These are phyloP conservation scores for Myotis myotis DNA, from an alignment of 2,797 vertebrate genomes.

Conservation along the genomic window DNA sequence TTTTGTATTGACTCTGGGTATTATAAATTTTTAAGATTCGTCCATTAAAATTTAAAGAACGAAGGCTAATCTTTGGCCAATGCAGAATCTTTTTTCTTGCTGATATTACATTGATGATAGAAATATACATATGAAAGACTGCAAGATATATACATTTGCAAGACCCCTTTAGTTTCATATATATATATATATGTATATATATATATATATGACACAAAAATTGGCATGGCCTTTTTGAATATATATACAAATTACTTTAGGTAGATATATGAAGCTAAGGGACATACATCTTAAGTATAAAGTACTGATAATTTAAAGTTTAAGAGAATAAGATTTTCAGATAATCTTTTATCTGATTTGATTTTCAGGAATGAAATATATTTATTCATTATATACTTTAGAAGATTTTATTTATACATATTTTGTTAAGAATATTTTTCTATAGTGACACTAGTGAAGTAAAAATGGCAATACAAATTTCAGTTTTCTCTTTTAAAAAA, in stretches of 20 bases:
- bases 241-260: background rate
- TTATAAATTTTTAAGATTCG: background rate
- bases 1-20: background rate
- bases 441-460: background rate
- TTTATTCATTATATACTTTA: background rate
- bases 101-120: background rate
- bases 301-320: background rate
- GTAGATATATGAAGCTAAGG: background rate
- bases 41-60: background rate
- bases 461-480: background rate
- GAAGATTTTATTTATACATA: background rate
- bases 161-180: background rate
- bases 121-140: background rate
- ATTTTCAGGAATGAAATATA: slow-evolving; percentile 23
- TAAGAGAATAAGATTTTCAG: background rate
- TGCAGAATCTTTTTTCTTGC: background rate
- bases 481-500: background rate
- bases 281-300: background rate
- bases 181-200: background rate
- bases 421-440: background rate
- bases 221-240: background rate
- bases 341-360: background rate
- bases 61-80: background rate
- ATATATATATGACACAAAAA: background rate
- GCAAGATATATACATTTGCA: background rate